Conservation (phyloP, 2,888 invertebrate species). For the Clepsis dumicolana region DNA sequence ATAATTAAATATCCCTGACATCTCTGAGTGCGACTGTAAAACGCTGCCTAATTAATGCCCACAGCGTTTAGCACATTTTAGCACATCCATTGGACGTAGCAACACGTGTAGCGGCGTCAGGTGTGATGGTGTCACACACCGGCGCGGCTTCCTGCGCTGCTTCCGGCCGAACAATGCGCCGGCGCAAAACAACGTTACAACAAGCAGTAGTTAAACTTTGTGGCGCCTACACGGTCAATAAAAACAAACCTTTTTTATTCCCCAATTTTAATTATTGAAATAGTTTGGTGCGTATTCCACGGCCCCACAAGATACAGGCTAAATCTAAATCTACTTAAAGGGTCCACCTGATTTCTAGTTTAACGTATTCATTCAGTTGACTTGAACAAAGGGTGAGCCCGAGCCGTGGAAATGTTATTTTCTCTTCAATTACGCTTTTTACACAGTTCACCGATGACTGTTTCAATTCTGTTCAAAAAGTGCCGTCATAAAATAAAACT, state of each 20-base stretch:
- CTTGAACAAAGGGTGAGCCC: no score
- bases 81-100: background rate
- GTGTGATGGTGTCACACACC: slow-evolving; percentile 59
- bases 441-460: no score
- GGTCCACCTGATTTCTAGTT: no score
- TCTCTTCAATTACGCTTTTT: background rate
- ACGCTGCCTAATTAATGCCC: background rate
- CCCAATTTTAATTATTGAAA: background rate
- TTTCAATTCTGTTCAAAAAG: no score
- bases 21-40: background rate
- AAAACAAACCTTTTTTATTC: slow-evolving; percentile 9
- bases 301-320: no score
- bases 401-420: background rate
- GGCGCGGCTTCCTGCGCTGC: slow-evolving; percentile 67
- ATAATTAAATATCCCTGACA: background rate
- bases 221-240: slow-evolving; percentile 43
- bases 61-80: background rate
- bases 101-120: slow-evolving; percentile 23
- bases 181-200: slow-evolving; percentile 42
- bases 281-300: no score
- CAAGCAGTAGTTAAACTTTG: slow-evolving; percentile 18
- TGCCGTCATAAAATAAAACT: no score
- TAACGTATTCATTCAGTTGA: background rate
- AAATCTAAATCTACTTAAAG: no score
- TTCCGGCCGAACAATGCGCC: slow-evolving; percentile 66